phyloP scores from a whole-genome alignment of 2,113 vertebrate genomes.

The Poeciliopsis turrubarensis region DNA sequence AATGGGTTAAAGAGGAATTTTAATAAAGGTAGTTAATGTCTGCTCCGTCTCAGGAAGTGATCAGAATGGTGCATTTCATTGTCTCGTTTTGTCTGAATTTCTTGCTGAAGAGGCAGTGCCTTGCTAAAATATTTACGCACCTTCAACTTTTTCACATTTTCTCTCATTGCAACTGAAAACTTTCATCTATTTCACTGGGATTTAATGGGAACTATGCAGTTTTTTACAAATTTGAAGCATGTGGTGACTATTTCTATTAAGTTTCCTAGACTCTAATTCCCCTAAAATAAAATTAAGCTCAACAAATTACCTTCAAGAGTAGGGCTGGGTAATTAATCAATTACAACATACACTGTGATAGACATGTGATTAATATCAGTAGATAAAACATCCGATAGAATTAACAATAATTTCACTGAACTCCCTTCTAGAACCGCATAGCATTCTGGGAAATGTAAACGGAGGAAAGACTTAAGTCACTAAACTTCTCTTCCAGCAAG shows the following conservation, averaged over 20 bases:
- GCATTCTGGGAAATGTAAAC: too few species aligned
- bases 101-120: background rate
- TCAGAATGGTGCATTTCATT: constrained; percentile 14
- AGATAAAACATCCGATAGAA: too few species aligned
- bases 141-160: background rate
- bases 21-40: background rate
- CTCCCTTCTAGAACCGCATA: too few species aligned
- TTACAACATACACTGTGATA: too few species aligned
- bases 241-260: background rate
- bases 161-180: background rate
- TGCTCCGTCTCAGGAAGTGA: constrained; percentile 54
- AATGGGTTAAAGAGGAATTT: background rate
- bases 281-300: background rate
- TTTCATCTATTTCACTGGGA: background rate
- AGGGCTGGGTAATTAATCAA: too few species aligned
- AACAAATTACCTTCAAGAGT: too few species aligned
- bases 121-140: background rate
- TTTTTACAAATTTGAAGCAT: background rate
- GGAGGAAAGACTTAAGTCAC: too few species aligned
- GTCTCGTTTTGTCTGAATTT: constrained; percentile 29
- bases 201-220: background rate
- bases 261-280: background rate
- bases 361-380: too few species aligned
- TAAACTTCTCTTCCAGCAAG: too few species aligned
- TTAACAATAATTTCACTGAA: too few species aligned